Evolutionary conservation across 2,888 invertebrate species (phyloP).

Genomic region (Acanthosoma haemorrhoidale): DNA sequence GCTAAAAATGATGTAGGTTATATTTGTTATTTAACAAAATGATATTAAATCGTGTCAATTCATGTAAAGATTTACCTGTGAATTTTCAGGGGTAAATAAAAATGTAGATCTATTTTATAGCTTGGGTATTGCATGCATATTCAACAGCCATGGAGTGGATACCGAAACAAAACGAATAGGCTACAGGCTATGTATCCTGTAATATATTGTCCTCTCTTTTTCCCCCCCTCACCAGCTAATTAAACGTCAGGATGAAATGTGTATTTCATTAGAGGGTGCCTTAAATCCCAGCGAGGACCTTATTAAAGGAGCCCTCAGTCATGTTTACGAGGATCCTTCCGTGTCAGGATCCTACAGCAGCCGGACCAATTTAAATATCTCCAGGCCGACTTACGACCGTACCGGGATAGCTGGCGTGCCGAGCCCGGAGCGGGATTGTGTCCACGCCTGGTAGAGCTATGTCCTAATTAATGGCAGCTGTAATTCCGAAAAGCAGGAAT

Average conservation of each 20-base stretch:
- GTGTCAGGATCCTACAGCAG: neutral
- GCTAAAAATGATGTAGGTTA: too few relatives aligned
- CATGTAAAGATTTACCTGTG: too few relatives aligned
- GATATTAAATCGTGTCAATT: too few relatives aligned
- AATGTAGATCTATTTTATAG: too few relatives aligned
- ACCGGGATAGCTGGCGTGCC: constrained; percentile 1
- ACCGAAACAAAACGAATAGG: too few relatives aligned
- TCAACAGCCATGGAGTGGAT: too few relatives aligned
- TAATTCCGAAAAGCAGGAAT: neutral
- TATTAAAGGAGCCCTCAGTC: constrained; percentile 3
- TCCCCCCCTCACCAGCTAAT: neutral
- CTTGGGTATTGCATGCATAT: too few relatives aligned
- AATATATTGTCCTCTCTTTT: neutral
- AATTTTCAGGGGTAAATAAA: too few relatives aligned
- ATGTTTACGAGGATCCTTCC: constrained; percentile 23
- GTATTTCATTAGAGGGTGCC: constrained; percentile 7
- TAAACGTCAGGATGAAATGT: constrained; percentile 19
- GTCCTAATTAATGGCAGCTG: neutral
- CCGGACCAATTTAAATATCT: neutral
- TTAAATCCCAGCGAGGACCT: neutral
- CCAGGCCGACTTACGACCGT: neutral
- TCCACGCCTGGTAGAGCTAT: neutral
- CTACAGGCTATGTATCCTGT: neutral
- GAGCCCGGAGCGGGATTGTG: neutral
- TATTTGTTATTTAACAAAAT: too few relatives aligned